Base-by-base conservation (phyloP, 1,140 invertebrate genomes). In the Zaprionus ghesquierei region DNA sequence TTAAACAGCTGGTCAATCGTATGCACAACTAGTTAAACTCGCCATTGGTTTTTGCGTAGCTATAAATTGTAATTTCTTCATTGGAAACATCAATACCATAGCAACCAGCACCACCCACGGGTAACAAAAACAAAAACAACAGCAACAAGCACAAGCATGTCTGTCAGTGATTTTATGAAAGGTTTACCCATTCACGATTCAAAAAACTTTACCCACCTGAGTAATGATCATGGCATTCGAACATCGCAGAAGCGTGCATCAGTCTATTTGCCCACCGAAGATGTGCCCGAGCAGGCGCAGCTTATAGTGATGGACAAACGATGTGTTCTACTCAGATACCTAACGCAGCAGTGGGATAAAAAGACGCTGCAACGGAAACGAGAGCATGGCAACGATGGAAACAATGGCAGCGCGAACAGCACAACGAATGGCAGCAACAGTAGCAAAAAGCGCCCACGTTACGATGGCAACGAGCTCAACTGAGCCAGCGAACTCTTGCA, bases 301-400 rank as follows among this genome's bases (percentile, higher is more conserved):
- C 96, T 98, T 82, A 98, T 98, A 92, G 97, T 98, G 23, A 98
- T 97, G 91, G 97, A 98, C 92, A 98, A 98, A 93, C 97, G 97
- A 50, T 98, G 97, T 89, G 98, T 99, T 77, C 93, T 99, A 60
- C 92, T 99, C 81, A 95, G 97, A 93, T 99, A 98, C 92, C 94
- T 99, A 64, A 97, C 98, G 81, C 97, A 98, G 87, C 96, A 98
- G 93, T 98, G 96, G 96, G 97, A 98, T 85, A 98, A 97, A 94
- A 98, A 98, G 94, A 93, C 90, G 20, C 92, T 93, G 41, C 93
- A 93, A 55, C 93, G 93, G 44, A 94, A 94, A 69, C 89, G 94
- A 12, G 93, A 94, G 29, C 85, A 92, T 59, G 78, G 75, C 5
- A 75, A 53, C 35, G 79, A 84, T 8, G 69, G 58, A n/a, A 64